Conservation (phyloP, 2,113 vertebrate species). For the Orcinus orca region DNA sequence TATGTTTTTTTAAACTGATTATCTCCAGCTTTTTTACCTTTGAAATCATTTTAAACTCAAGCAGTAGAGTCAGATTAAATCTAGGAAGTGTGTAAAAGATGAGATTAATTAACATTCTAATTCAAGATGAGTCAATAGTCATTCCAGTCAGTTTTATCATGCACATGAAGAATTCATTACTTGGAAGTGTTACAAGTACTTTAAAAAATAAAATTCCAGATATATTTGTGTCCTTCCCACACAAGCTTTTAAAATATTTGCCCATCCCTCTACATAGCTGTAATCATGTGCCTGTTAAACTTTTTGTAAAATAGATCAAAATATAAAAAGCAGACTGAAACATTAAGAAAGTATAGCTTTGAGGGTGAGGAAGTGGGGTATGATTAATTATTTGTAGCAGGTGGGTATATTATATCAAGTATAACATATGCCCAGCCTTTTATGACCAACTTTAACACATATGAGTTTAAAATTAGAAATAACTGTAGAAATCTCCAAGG, state of each 20-base stretch:
- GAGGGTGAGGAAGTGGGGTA: not conserved
- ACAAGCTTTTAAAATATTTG: slow-evolving; percentile 59
- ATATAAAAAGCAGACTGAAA: slow-evolving; percentile 58
- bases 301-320: slow-evolving; percentile 55
- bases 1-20: slow-evolving; percentile 28
- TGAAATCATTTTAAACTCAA: slow-evolving; percentile 39
- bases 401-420: not conserved
- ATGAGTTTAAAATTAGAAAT: slow-evolving; percentile 31
- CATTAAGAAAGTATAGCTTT: slow-evolving; percentile 42
- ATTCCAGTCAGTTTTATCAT: not conserved
- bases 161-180: slow-evolving; percentile 28
- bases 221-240: slow-evolving; percentile 54
- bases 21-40: not conserved
- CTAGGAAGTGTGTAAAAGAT: slow-evolving; percentile 17
- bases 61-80: slow-evolving; percentile 21
- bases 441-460: not conserved
- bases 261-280: slow-evolving; percentile 22
- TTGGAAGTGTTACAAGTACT: slow-evolving; percentile 25
- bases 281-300: not conserved
- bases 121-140: not conserved
- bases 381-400: slow-evolving; percentile 15
- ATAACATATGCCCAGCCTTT: not conserved
- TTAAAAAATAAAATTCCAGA: slow-evolving; percentile 58
- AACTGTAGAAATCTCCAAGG: slow-evolving; percentile 39
- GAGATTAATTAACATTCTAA: slow-evolving; percentile 23